Base-by-base conservation (phyloP, 2,888 invertebrate genomes). In the Ptilodon capucinus region DNA sequence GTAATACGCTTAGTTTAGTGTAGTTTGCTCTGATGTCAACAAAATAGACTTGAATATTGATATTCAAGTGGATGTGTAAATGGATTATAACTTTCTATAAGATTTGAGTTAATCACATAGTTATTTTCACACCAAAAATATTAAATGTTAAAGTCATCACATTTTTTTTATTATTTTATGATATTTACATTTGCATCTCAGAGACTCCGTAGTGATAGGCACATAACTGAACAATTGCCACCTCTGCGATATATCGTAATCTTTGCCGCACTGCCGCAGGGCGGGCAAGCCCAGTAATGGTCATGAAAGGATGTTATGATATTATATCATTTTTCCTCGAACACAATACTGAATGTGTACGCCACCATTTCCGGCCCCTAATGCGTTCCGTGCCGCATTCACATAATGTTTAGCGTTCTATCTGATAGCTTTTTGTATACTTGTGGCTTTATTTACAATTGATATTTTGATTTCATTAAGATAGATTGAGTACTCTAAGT, bases 301-400 rank as follows among this genome's bases (percentile, higher is more conserved):
- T 81, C 83, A 84, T 84, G 76, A 87, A 86, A 85, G 86, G 86
- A 86, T 89, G 90, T 86, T 86, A 87, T 84, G 81, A 90, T 83
- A 86, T 90, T 84, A 87, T 86, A 85, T 88, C 89, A 91, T 89
- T 90, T 89, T 87, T 87, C 86, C 75, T 76, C 74, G 67, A 56
- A 68, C 79, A 87, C 87, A 88, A 89, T 80, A 76, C 74, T 64
- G 67, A 65, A 75, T 79, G 79, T 80, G 80, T 79, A 75, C 78
- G 73, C 74, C 67, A 64, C 84, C 86, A 81, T 84, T 87, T 89
- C 89, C 89, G 70, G 70, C 47, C 73, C 76, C 84, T 90, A 91
- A 91, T 90, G 90, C 87, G 77, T 75, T 70, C 66, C 68, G 67
- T 57, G 57, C 60, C 63, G 70, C 79, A 80, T 81, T 83, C 74